Conservation (phyloP, 2,888 invertebrate genomes). For the Malthinus flaveolus region DNA sequence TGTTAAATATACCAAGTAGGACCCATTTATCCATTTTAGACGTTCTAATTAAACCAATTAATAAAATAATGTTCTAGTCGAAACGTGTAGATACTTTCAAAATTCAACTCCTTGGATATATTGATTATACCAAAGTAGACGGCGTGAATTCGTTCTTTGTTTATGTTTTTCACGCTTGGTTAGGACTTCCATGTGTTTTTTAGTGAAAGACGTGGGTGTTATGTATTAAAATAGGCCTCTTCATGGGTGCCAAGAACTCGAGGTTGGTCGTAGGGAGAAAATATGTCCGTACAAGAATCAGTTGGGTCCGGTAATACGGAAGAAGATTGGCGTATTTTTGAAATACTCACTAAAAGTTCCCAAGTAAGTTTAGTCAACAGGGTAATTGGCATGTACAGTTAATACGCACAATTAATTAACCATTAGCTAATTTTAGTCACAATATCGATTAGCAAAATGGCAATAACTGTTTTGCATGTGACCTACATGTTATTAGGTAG, state of each 20-base stretch:
- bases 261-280: too few relatives aligned
- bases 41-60: not conserved
- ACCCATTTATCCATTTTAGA: too few relatives aligned
- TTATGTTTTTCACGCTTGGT: conserved; percentile 13
- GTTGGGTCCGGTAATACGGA: conserved; percentile 55
- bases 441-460: conserved; percentile 2
- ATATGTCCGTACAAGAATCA: conserved; percentile 36
- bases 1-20: too few relatives aligned
- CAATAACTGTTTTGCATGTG: conserved; percentile 17
- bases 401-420: not conserved
- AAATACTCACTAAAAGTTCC: conserved; percentile 65
- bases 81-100: conserved; percentile 9
- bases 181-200: not conserved
- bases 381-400: too few relatives aligned
- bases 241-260: conserved; percentile 16
- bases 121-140: conserved; percentile 47
- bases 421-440: not conserved
- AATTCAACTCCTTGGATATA: conserved; percentile 47
- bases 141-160: conserved; percentile 35
- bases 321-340: conserved; percentile 77
- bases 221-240: not conserved
- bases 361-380: too few relatives aligned
- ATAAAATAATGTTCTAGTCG: not conserved
- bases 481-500: conserved; percentile 9
- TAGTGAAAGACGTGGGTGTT: not conserved